A percentile compares a stretch with the other conserved stretches of the same genome.
Conservation (phyloP, 2,113 vertebrate species). For the Engraulis encrasicolus region DNA sequence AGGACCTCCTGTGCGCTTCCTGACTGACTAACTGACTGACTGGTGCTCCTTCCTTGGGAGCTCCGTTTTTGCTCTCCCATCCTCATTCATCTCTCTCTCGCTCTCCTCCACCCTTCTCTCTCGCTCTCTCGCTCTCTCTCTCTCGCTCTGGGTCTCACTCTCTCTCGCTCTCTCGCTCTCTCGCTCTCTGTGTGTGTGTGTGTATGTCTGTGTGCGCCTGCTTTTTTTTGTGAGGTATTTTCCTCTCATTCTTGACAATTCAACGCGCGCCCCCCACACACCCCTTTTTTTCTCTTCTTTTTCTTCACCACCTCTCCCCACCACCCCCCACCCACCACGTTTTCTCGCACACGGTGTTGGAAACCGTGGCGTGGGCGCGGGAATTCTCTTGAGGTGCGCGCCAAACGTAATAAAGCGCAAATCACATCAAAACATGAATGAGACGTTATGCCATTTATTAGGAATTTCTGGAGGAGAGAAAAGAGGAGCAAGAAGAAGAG, state of each 20-base stretch:
- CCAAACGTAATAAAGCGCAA: conserved; percentile 40
- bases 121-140: too few species aligned
- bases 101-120: too few species aligned
- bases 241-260: conserved; percentile 28
- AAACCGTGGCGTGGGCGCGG: conserved; percentile 24
- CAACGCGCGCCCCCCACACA: not conserved
- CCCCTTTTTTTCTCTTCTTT: not conserved
- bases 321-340: too few species aligned
- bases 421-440: conserved; percentile 16
- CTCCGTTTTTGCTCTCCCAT: not conserved
- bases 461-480: conserved; percentile 44
- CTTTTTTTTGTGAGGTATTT: conserved; percentile 12
- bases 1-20: conserved; percentile 59
- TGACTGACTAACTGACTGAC: conserved; percentile 49
- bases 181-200: too few species aligned
- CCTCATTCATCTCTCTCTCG: not conserved
- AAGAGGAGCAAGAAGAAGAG: not conserved
- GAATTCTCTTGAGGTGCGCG: conserved; percentile 15
- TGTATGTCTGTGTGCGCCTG: too few species aligned
- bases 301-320: too few species aligned
- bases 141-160: too few species aligned
- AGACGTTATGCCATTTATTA: conserved; percentile 45
- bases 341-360: conserved; percentile 16
- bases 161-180: not conserved
- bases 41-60: conserved; percentile 36